Evolutionary conservation across 2,888 invertebrate genomes (phyloP).

Genomic region (Leucania comma): DNA sequence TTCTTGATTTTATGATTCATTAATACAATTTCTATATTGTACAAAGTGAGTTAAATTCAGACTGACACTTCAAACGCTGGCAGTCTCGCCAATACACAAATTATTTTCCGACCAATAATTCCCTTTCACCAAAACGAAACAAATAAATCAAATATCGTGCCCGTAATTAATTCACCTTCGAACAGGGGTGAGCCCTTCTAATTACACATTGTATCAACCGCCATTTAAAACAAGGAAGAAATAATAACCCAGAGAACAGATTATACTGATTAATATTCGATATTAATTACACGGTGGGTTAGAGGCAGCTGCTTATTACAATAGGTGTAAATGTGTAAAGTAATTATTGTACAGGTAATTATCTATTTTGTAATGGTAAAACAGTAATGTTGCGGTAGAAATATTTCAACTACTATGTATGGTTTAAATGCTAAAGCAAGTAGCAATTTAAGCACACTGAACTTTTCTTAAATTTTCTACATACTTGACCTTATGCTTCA

Average conservation of each 20-base stretch:
- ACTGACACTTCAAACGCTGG: neutral
- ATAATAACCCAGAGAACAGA: constrained; percentile 46
- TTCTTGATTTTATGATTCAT: constrained; percentile 2
- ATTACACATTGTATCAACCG: constrained; percentile 53
- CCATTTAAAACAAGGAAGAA: constrained; percentile 51
- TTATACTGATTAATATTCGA: constrained; percentile 61
- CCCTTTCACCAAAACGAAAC: constrained; percentile 27
- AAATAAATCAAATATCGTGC: constrained; percentile 54
- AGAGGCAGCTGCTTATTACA: constrained; percentile 56
- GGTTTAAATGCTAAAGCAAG: neutral
- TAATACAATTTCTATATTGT: neutral
- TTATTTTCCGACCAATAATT: neutral
- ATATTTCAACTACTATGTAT: neutral
- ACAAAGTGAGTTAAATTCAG: neutral
- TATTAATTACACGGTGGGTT: constrained; percentile 58
- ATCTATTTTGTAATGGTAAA: constrained; percentile 26
- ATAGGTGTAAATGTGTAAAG: constrained; percentile 62
- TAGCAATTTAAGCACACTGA: neutral
- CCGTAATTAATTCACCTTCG: constrained; percentile 45
- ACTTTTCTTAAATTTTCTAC: too few relatives aligned
- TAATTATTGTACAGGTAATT: constrained; percentile 39
- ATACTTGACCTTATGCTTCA: neutral
- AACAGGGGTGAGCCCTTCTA: constrained; percentile 53
- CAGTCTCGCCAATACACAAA: neutral
- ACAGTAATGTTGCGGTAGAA: constrained; percentile 7